phyloP scores from a whole-genome alignment of 92 coral and sea anemone genomes.

The Paramuricea clavata region DNA sequence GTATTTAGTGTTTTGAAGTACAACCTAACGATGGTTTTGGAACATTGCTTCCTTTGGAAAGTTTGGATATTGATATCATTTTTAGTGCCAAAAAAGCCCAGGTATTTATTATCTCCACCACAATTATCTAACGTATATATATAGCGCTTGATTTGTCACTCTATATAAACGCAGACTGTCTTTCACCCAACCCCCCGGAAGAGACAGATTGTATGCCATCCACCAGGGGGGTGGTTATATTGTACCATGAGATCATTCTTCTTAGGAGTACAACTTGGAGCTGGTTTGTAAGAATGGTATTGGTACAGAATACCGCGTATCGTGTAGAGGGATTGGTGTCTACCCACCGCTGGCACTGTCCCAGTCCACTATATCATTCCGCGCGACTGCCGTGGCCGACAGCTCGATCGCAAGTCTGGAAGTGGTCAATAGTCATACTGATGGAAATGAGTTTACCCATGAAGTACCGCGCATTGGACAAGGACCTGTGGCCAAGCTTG shows the following conservation, averaged over 20 bases:
- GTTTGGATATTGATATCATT: slow-evolving; percentile 88
- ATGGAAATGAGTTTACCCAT: slow-evolving; percentile 97
- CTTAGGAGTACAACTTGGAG: slow-evolving; percentile 90
- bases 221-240: background rate
- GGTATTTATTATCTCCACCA: slow-evolving; percentile 57
- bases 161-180: background rate
- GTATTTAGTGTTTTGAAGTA: slow-evolving; percentile 88
- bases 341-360: slow-evolving; percentile 91
- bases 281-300: slow-evolving; percentile 94
- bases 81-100: slow-evolving; percentile 98
- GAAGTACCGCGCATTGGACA: slow-evolving; percentile 96
- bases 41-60: slow-evolving; percentile 92
- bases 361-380: slow-evolving; percentile 91
- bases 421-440: slow-evolving; percentile 91
- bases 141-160: too few species aligned
- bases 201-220: background rate
- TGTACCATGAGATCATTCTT: background rate
- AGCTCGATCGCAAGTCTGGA: slow-evolving; percentile 83
- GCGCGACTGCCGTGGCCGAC: slow-evolving; percentile 91
- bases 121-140: background rate
- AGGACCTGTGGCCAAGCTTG: slow-evolving; percentile 96
- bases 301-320: slow-evolving; percentile 93
- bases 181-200: background rate
- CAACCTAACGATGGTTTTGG: slow-evolving; percentile 99
- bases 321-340: slow-evolving; percentile 93